Conservation (phyloP, 2,888 invertebrate genomes). For the Lasioglossum oenotherae region DNA sequence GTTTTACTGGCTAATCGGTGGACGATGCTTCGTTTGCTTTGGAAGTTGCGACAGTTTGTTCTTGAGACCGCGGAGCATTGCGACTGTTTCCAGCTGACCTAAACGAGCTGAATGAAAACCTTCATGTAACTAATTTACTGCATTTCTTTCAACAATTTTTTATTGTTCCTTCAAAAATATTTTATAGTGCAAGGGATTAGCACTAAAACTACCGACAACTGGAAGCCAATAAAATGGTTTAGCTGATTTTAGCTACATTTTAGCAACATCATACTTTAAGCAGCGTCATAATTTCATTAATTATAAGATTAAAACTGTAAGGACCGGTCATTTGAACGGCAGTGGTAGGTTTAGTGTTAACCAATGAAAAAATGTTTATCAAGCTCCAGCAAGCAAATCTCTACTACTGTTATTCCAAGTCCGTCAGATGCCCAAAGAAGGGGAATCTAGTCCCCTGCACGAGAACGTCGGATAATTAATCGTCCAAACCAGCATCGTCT, state of each 20-base stretch:
- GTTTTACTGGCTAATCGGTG: background rate
- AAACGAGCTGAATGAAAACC: too few species aligned
- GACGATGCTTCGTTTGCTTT: background rate
- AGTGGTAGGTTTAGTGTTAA: too few species aligned
- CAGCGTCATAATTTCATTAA: too few species aligned
- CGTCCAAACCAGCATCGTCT: constrained; percentile 7
- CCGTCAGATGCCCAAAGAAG: constrained; percentile 10
- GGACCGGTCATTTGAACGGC: too few species aligned
- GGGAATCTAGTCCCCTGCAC: constrained; percentile 24
- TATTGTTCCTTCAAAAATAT: too few species aligned
- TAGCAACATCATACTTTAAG: too few species aligned
- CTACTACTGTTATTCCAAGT: constrained; percentile 10
- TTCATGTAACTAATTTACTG: too few species aligned
- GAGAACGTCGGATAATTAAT: constrained; percentile 51
- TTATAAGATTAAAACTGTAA: too few species aligned
- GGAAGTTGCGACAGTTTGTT: background rate
- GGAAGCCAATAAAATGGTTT: too few species aligned
- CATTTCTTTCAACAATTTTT: too few species aligned
- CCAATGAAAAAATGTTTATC: background rate
- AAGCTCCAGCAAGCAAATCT: background rate
- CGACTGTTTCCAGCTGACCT: too few species aligned
- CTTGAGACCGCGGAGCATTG: background rate
- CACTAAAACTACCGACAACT: background rate
- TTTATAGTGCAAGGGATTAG: background rate
- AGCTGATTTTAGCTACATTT: too few species aligned